Percentiles rank a stretch among this genome's conserved stretches.
These are phyloP conservation scores for Telmatherina bonti DNA, from an alignment of 2,797 vertebrate species.

Conservation along the genomic window DNA sequence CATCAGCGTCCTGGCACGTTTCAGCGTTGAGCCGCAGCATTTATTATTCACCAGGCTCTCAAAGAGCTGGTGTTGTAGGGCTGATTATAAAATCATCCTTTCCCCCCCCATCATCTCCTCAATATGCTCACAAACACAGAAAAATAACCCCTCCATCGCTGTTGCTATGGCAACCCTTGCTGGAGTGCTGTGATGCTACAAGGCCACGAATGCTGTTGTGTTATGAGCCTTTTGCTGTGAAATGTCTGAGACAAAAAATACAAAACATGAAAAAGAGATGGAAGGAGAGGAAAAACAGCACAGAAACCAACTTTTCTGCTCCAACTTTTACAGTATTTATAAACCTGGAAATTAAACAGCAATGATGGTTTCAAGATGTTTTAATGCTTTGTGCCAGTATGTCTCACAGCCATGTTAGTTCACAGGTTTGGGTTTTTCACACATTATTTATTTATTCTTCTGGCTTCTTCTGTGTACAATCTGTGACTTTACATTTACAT, in stretches of 20 bases:
- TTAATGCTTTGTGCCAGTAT: not conserved
- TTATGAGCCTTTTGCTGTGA: conserved; percentile 66
- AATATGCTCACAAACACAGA: conserved; percentile 76
- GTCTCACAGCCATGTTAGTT: too few species aligned
- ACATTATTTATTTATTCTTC: too few species aligned
- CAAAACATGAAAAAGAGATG: conserved; percentile 7
- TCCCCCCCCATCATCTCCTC: conserved; percentile 65
- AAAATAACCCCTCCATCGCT: conserved; percentile 76
- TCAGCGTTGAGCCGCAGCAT: conserved; percentile 29
- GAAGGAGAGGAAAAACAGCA: conserved; percentile 1
- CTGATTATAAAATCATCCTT: conserved; percentile 67
- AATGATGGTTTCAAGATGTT: too few species aligned
- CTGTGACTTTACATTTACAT: too few species aligned
- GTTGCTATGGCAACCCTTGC: conserved; percentile 83
- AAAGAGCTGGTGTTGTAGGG: conserved; percentile 12
- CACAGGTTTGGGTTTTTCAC: too few species aligned
- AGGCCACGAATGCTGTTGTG: conserved; percentile 75
- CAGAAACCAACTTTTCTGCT: conserved; percentile 9
- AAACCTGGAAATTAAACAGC: too few species aligned
- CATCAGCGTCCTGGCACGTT: conserved; percentile 24
- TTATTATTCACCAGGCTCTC: conserved; percentile 27
- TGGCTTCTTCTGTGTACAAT: too few species aligned
- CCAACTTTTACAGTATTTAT: too few species aligned
- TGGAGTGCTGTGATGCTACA: conserved; percentile 74
- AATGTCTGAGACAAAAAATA: conserved; percentile 60